A percentile compares a stretch with the other conserved stretches of the same genome.
Evolutionary conservation across 2,888 invertebrate genomes (phyloP).

Genomic region (Corbicula japonica): DNA sequence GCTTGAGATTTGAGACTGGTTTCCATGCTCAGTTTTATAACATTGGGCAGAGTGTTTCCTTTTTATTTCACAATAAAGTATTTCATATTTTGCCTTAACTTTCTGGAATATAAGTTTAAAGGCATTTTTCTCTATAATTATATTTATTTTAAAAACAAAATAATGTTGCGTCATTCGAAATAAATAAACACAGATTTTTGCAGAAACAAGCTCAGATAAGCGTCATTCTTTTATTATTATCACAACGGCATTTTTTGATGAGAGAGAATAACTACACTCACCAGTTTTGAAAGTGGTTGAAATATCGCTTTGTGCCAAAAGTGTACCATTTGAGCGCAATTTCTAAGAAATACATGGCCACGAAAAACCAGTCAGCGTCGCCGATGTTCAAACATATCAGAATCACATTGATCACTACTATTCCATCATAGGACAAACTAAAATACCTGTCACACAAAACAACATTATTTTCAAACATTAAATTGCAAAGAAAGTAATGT

Average conservation of each 20-base stretch:
- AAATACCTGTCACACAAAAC: slow-evolving; percentile 84
- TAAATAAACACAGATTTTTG: neutral
- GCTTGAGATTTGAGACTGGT: too few relatives aligned
- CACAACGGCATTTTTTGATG: neutral
- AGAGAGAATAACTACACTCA: slow-evolving; percentile 8
- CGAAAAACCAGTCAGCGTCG: slow-evolving; percentile 86
- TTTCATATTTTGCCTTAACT: too few relatives aligned
- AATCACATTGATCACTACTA: slow-evolving; percentile 87
- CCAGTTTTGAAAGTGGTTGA: slow-evolving; percentile 54
- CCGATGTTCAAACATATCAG: slow-evolving; percentile 84
- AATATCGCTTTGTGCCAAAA: slow-evolving; percentile 59
- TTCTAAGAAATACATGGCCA: slow-evolving; percentile 86
- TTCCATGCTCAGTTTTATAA: too few relatives aligned
- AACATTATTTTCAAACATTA: too few relatives aligned
- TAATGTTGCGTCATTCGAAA: neutral
- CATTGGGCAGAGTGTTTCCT: too few relatives aligned
- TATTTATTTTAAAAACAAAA: too few relatives aligned
- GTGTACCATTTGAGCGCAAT: slow-evolving; percentile 84
- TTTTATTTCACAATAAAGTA: too few relatives aligned
- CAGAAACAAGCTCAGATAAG: too few relatives aligned
- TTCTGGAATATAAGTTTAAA: too few relatives aligned
- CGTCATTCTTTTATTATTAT: too few relatives aligned
- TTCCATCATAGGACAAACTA: slow-evolving; percentile 85
- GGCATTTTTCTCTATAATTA: too few relatives aligned
- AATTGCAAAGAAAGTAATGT: too few relatives aligned